Conservation (phyloP, 2,888 invertebrate genomes). For the Euplagia quadripunctaria region DNA sequence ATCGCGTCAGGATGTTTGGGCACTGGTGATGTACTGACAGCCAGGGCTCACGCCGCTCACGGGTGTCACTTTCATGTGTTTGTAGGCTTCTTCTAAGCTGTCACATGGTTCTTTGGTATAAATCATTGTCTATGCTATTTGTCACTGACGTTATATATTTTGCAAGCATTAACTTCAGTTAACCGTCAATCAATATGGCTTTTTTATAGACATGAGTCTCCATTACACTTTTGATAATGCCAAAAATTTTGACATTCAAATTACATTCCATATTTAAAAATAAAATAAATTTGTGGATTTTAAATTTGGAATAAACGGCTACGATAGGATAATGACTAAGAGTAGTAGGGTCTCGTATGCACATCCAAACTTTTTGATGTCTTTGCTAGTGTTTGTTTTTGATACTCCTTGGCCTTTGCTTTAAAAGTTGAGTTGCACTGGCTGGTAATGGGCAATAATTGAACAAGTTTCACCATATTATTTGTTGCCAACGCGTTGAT, state of each 20-base stretch:
- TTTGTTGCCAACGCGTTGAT: not conserved
- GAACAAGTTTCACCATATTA: not conserved
- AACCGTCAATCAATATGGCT: not conserved
- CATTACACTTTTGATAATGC: not conserved
- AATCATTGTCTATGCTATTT: too few species aligned
- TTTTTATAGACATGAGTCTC: not conserved
- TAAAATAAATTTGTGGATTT: not conserved
- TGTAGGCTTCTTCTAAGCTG: too few species aligned
- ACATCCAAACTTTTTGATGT: not conserved
- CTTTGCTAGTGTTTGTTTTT: too few species aligned
- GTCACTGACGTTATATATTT: not conserved
- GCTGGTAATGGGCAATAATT: not conserved
- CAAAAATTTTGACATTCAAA: not conserved
- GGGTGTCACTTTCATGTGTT: not conserved
- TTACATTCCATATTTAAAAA: not conserved
- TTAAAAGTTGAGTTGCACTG: not conserved
- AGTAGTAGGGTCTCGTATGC: not conserved
- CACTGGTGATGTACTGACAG: not conserved
- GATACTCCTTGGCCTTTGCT: too few species aligned
- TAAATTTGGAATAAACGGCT: not conserved
- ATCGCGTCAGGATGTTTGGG: not conserved
- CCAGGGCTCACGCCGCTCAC: too few species aligned
- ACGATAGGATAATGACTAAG: not conserved
- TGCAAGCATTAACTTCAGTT: not conserved
- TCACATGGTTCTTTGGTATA: too few species aligned